Conservation (phyloP, 2,797 vertebrate species). For the Ispidina lecontei region DNA sequence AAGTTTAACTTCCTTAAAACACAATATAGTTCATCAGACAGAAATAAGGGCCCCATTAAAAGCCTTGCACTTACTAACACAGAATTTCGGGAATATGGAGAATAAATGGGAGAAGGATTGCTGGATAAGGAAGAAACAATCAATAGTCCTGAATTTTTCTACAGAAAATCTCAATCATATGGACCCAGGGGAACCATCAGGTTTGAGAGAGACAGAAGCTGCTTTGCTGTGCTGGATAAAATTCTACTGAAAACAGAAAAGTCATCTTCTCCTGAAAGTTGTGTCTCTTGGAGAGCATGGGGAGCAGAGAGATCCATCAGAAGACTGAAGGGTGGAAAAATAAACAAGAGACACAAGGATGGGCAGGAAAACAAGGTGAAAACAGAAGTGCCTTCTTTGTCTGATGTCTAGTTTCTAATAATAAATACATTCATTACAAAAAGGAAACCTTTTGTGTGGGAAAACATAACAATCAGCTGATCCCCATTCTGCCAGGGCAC, state of each 20-base stretch:
- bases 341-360: not conserved
- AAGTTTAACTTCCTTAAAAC: not conserved
- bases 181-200: not conserved
- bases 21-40: not conserved
- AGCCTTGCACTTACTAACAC: conserved; percentile 10
- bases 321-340: not conserved
- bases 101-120: not conserved
- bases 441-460: not conserved
- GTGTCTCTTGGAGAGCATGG: not conserved
- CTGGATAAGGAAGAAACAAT: not conserved
- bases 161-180: not conserved
- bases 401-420: not conserved
- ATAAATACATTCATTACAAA: not conserved
- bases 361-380: not conserved
- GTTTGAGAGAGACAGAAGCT: not conserved
- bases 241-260: not conserved
- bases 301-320: not conserved
- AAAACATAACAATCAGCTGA: not conserved
- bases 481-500: not conserved
- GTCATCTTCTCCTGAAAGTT: not conserved
- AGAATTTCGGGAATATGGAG: not conserved
- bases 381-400: not conserved
- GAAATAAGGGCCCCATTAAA: not conserved
- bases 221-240: not conserved
- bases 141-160: not conserved